Base-by-base conservation (phyloP, 2,113 vertebrate genomes). In the Paedocypris sp. region DNA sequence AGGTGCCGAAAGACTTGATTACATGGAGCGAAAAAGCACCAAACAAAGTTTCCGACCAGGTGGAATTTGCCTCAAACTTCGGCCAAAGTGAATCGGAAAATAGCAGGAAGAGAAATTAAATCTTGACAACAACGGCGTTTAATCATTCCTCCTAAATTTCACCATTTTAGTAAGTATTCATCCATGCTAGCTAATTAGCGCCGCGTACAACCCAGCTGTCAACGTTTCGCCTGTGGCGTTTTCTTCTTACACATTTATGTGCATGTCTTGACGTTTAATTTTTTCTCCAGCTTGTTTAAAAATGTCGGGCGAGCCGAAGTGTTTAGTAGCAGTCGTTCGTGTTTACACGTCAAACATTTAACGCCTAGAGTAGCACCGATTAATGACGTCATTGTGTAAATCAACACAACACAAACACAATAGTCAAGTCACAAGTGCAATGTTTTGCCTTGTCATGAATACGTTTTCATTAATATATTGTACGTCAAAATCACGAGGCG, bases 21-120 rank as follows among this genome's bases (percentile, higher is more conserved):
- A 38, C 26, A 31, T 15, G 13, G 8, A 1, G 20, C 35, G 47
- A 26, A 13, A 23, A 31, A 18, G 31, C 2, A 18, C 42, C 19
- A 53, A 53, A 3, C 28, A 38, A 64, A 64, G 61, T 69, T 64
- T 43, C n/a, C 26, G 28, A 36, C n/a, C 54, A 11, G 22, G 41
- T 53, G 15, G 29, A 15, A 28, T 38, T 12, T 53, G 8, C 19
- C 8, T 28, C 23, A 6, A 42, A 20, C 32, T 28, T n/a, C 2
- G 10, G 6, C 16, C 13, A 20, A 41, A 41, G 5, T 10, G 11
- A 6, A 3, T 7, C 11, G 9, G 11, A 6, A 10, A 20, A 7
- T 6, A 33, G 19, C 1, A 26, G 48, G 36, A 11, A 4, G 3
- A 16, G 18, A 52, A 33, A 15, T 20, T 2, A 51, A 64, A 46